Base-by-base conservation (phyloP, 2,797 vertebrate genomes). In the Lutra lutra region DNA sequence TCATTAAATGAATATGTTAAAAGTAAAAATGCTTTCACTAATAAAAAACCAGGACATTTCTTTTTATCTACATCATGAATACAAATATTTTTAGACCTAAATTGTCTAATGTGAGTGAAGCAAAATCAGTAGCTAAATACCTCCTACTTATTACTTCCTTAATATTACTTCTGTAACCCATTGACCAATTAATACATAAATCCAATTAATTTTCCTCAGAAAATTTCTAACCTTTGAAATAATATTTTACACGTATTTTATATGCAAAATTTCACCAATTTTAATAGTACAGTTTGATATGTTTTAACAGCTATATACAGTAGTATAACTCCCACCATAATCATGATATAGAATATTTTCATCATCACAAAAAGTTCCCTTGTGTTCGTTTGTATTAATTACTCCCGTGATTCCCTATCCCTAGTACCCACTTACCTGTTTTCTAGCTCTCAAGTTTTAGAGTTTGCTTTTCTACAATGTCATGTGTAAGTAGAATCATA, bases 1-100 rank as follows among this genome's bases (percentile, higher is more conserved):
- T n/a, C 12, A 89, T 82, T 91, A 82, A 91, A 51, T 86, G n/a
- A 75, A 58, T 73, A 72, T 54, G 5, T 89, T 80, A 89, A 95
- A 73, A n/a, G 3, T 77, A 91, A 89, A 93, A 91, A 66, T 43
- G 3, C 0, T 92, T 92, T 88, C 48, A 66, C 21, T 88, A 92
- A 54, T 46, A 35, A 83, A 70, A 87, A 9, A 8, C 13, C 2
- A 43, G 12, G 29, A 75, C 10, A 43, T 4, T 91, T 62, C 21
- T 75, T 95, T 84, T 60, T 4, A 77, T 86, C 13, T 64, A 75
- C 8, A 29, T 48, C 23, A 66, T 21, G 1, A 70, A 13, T 80
- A 66, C 32, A 84, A 35, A 79, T 77, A 83, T 83, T 82, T 89
- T 84, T 73, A 64, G 54, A 64, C 13, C 0, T 7, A 87, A 86